Base-by-base conservation (phyloP, 2,797 vertebrate species). In the Carcharodon carcharias region DNA sequence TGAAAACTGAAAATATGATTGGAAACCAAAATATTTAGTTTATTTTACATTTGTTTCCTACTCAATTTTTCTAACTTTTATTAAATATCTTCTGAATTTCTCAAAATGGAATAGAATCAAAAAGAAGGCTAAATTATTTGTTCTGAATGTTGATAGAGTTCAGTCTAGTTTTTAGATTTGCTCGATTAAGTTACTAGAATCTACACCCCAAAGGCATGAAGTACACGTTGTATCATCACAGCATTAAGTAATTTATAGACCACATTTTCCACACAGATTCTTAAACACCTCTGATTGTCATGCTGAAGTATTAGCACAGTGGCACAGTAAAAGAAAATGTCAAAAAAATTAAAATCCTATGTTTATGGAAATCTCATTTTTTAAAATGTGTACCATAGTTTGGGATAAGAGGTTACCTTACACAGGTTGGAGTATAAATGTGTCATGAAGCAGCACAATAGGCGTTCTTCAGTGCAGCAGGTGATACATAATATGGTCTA, bases 1-100 rank as follows among this genome's bases (percentile, higher is more conserved):
- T 73, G 61, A 95, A 95, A 95, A 31, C 35, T 73, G 94, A 95
- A 95, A 95, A 73, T 71, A 77, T 77, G 16, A 54, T 73, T 95
- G 28, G 11, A 77, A 77, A 56, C 12, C 45, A 56, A 1, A 67
- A 93, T 9, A 93, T 45, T 95, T 77, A 35, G 94, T 56, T 54
- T n/a, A 56, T 56, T 50, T 95, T 77, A 95, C 26, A 95, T 71
- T 71, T 21, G 35, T 95, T 95, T 28, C 50, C 35, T 56, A 77
- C 28, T 31, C 69, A 95, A 56, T 95, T 95, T 71, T 35, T 54
- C 93, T 50, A 71, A 73, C 45, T 95, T 95, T 58, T 71, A 69
- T 73, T 71, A 77, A 73, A 73, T 95, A 77, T 58, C 31, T 63
- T 92, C 67, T 77, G 31, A 77, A 71, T 54, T 56, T 77, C 14